phyloP scores from a whole-genome alignment of 2,888 invertebrate genomes.

The Apodemia zela region DNA sequence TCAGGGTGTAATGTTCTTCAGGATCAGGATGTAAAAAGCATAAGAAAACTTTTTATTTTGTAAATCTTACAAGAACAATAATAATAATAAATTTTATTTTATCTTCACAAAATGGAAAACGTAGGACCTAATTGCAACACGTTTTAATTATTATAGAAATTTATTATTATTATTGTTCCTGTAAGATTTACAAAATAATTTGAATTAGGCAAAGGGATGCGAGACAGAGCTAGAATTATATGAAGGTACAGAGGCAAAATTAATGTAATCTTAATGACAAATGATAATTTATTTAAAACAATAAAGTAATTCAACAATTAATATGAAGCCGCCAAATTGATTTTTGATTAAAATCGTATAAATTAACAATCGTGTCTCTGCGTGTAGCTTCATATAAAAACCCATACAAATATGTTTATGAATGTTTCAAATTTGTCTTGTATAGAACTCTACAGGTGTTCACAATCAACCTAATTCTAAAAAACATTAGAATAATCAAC shows the following conservation, averaged over 20 bases:
- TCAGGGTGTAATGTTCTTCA: no score
- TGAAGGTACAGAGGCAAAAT: not conserved
- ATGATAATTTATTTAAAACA: not conserved
- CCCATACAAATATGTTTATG: conserved; percentile 1
- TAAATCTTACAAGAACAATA: no score
- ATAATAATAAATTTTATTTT: no score
- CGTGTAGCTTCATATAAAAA: conserved; percentile 5
- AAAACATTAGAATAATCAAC: conserved; percentile 13
- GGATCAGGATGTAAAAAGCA: no score
- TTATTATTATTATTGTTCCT: no score
- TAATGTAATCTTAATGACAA: not conserved
- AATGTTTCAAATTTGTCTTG: conserved; percentile 12
- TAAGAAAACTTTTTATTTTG: no score
- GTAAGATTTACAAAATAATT: no score
- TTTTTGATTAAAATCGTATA: conserved; percentile 4
- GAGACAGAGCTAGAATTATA: not conserved
- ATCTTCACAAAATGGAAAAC: no score
- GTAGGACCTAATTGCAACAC: no score
- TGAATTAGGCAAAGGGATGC: no score
- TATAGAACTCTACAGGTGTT: conserved; percentile 4
- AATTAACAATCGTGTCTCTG: not conserved
- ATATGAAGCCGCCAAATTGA: not conserved
- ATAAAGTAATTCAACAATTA: not conserved
- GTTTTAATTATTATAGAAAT: no score
- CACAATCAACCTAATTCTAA: conserved; percentile 14